Evolutionary conservation across 1,140 invertebrate genomes (phyloP), one percentile per base, ranked within the genome.

Genomic region (Pogonomyrmex californicus): DNA sequence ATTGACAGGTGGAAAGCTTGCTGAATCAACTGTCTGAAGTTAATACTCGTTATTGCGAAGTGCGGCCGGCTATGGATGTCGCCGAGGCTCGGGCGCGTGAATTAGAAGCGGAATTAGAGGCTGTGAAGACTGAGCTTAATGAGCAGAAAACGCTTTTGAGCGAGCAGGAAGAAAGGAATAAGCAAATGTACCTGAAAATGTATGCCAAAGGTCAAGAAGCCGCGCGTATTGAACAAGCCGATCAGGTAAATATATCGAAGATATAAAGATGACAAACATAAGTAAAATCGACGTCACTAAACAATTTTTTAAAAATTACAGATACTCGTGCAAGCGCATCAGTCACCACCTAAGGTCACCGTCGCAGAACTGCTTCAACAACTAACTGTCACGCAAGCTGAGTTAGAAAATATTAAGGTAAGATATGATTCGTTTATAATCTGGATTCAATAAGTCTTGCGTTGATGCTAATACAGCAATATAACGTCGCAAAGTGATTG

Each of bases 341-440:
- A 95, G 90, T 91, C 96, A 89, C 95, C 97, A 73, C 96, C 95
- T 89, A 96, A 97, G 92, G 96, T 97, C 51, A 97, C 97, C 33
- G 97, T 98, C 60, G 96, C 97, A 87, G 97, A 98, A 93, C 95
- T 98, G 86, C 94, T 98, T 90, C 96, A 97, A 93, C 97, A 98
- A 93, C 94, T 98, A 86, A 97, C 98, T 93, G 96, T 97, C 79
- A 98, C 98, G 14, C 97, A 98, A 95, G 97, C 96, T 56, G 98
- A 98, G 95, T 96, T 98, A 92, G 97, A 98, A 93, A 98, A 98
- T 94, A 96, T 98, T 91, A 97, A 97, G 96, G 98, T 98, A 96
- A 96, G 96, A 93, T 83, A 7, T 85, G 63, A 58, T 86, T 66
- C 41, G 47, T 66, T 82, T 70, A 14, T 44, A 33, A 51, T 23